These are phyloP conservation scores for Monopis laevigella DNA, from an alignment of 2,888 invertebrate genomes.

Conservation along the genomic window DNA sequence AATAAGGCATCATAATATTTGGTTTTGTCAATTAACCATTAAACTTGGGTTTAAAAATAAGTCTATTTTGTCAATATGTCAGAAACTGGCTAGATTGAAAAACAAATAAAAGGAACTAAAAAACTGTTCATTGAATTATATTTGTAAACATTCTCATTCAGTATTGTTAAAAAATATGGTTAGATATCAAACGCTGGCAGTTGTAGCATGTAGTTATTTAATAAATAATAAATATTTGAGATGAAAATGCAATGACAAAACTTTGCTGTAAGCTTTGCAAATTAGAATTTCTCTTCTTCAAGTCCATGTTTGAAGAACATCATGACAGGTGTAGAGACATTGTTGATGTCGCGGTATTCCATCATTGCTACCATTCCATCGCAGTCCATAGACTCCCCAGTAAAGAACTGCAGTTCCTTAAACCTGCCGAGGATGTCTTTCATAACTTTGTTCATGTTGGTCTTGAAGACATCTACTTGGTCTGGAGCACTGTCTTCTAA, in stretches of 20 bases:
- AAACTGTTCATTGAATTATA: no score
- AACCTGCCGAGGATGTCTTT: conserved; percentile 90
- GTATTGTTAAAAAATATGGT: no score
- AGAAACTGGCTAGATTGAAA: not conserved
- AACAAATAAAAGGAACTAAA: no score
- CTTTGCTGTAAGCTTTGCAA: conserved; percentile 5
- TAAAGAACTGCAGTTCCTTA: conserved; percentile 92
- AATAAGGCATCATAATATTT: no score
- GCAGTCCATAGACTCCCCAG: conserved; percentile 92
- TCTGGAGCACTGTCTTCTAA: conserved; percentile 83
- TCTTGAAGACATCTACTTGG: conserved; percentile 88
- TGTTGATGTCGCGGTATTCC: conserved; percentile 92
- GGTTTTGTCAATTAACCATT: no score
- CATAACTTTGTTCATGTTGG: conserved; percentile 93
- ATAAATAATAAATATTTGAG: conserved; percentile 48
- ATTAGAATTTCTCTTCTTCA: conserved; percentile 93
- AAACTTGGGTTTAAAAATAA: no score
- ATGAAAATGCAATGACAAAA: not conserved
- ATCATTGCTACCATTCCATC: conserved; percentile 94
- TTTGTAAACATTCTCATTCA: no score
- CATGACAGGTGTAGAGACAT: conserved; percentile 83
- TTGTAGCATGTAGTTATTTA: conserved; percentile 54
- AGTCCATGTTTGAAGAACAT: conserved; percentile 98
- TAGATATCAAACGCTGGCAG: no score
- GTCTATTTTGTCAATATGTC: no score